Base-by-base conservation (phyloP, 2,888 invertebrate genomes). In the Mythimna vitellina region DNA sequence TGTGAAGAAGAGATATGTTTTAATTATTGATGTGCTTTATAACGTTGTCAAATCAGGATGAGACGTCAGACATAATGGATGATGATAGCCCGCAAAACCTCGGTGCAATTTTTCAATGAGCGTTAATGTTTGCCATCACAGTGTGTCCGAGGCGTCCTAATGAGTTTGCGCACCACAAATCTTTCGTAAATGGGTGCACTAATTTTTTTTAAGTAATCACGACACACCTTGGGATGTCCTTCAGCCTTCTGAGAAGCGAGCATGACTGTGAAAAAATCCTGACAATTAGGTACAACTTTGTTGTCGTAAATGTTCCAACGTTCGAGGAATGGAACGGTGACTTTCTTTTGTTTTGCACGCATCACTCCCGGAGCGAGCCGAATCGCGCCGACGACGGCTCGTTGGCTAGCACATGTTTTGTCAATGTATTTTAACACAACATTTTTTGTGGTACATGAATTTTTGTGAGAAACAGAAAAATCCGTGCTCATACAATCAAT, bases 281-380 rank as follows among this genome's bases (percentile, higher is more conserved):
- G 80, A 92, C 93, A 93, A 92, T 92, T 91, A 82, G 65, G 74
- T 74, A 92, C 89, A 92, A 93, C 88, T 91, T 93, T 92, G 92
- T 90, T 90, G 90, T 88, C 81, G 86, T 84, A 89, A 89, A 89
- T 85, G 83, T 87, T 85, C 76, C 82, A 82, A 80, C 84, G 84
- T 92, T 90, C 88, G 87, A 83, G 88, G 89, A 90, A 90, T 82
- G 79, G 86, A 85, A 88, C 86, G 78, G 86, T 80, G 78, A 88
- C 92, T 93, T 92, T 93, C 94, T 93, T 94, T 95, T 95, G 94
- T 95, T 91, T 93, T 76, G 84, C 72, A 78, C 79, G 71, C 74
- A 78, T 82, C 79, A 61, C 83, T 88, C 93, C 91, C 86, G 87
- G 86, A 80, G 93, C 90, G 95, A 87, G 84, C 81, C 92, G 85